A percentile compares a stretch with the other conserved stretches of the same genome.
These are phyloP conservation scores for Seladonia tumulorum DNA, from an alignment of 2,888 invertebrate genomes.

Conservation along the genomic window DNA sequence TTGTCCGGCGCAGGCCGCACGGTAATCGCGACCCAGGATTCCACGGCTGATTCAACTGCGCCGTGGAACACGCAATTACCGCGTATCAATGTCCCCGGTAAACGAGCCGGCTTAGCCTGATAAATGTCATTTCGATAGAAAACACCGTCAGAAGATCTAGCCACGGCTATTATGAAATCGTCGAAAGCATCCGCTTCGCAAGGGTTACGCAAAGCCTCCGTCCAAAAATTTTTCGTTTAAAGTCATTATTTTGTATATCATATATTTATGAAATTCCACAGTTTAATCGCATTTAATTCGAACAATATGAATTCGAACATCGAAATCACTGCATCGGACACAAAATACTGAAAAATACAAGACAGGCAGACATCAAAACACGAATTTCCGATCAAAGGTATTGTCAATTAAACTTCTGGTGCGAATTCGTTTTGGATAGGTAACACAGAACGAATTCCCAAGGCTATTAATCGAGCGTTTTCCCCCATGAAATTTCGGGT, in stretches of 20 bases:
- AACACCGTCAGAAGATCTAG: not conserved
- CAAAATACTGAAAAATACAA: not conserved
- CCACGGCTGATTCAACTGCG: constrained; percentile 1
- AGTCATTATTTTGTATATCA: not conserved
- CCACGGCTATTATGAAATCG: not conserved
- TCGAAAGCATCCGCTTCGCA: not conserved
- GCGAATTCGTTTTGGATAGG: not conserved
- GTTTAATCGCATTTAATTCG: not conserved
- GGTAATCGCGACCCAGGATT: constrained; percentile 3
- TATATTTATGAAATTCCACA: not conserved
- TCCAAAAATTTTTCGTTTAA: not conserved
- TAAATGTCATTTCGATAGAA: constrained; percentile 1
- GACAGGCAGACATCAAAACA: not conserved
- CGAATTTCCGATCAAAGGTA: not conserved
- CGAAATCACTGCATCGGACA: not conserved
- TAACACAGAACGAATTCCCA: not conserved
- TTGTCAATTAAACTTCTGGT: not conserved
- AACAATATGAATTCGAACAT: not conserved
- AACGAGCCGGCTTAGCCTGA: not conserved
- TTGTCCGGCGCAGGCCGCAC: not conserved
- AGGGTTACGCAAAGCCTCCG: not conserved
- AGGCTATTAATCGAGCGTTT: not conserved
- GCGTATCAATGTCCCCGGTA: constrained; percentile 18
- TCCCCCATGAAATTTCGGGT: not conserved
- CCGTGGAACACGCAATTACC: not conserved